Conservation (phyloP, 2,797 vertebrate species). For the Mus caroli region DNA sequence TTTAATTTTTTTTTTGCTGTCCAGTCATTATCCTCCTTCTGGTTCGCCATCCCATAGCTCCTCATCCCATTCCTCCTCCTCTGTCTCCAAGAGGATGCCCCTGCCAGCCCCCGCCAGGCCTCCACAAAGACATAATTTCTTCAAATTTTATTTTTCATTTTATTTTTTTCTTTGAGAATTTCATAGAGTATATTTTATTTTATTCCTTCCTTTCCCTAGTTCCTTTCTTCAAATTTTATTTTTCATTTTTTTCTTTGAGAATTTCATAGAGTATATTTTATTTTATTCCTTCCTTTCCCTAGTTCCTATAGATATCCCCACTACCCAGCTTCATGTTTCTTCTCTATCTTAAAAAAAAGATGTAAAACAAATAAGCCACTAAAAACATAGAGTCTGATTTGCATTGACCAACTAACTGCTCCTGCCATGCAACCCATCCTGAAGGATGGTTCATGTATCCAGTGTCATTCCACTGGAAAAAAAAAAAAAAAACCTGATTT, state of each 20-base stretch:
- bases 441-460: background rate
- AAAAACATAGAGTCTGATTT: background rate
- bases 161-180: background rate
- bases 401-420: background rate
- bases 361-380: background rate
- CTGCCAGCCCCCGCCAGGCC: no score
- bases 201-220: background rate
- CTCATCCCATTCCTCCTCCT: background rate
- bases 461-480: no score
- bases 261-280: background rate
- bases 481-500: background rate
- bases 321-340: background rate
- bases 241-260: background rate
- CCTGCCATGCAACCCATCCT: background rate
- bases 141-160: background rate
- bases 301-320: background rate
- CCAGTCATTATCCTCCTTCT: background rate
- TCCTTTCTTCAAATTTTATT: background rate
- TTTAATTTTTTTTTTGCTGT: background rate
- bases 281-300: background rate
- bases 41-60: background rate
- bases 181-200: background rate
- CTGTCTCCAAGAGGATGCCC: background rate
- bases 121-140: background rate
- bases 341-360: background rate